Conservation (phyloP, 2,113 vertebrate species). For the Thunnus maccoyii region DNA sequence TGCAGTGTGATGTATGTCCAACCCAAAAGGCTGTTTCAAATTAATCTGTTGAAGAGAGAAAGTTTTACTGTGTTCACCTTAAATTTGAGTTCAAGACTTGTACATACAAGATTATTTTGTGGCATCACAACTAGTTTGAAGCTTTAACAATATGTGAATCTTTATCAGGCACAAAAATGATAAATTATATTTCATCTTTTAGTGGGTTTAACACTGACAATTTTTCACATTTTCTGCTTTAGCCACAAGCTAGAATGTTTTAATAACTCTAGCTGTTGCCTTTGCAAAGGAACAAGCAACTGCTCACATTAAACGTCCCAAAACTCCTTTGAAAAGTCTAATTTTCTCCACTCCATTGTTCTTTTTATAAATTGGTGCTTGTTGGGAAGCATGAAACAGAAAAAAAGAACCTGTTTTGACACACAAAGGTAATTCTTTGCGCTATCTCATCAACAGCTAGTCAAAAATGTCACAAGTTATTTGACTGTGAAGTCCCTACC, state of each 20-base stretch:
- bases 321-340: constrained; percentile 60
- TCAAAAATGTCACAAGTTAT: constrained; percentile 80
- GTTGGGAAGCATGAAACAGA: constrained; percentile 57
- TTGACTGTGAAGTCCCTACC: constrained; percentile 74
- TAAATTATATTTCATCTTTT: not conserved
- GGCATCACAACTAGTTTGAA: too few relatives aligned
- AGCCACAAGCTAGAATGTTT: constrained; percentile 3
- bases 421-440: constrained; percentile 72
- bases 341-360: constrained; percentile 68
- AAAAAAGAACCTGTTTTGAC: constrained; percentile 70
- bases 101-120: too few relatives aligned
- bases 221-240: not conserved
- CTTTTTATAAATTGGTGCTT: constrained; percentile 67
- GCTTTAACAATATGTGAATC: not conserved
- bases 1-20: too few relatives aligned
- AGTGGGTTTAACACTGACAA: not conserved
- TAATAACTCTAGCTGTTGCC: constrained; percentile 1
- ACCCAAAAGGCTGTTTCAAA: too few relatives aligned
- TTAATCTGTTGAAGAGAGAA: too few relatives aligned
- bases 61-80: too few relatives aligned
- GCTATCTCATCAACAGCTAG: constrained; percentile 76
- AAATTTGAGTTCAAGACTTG: too few relatives aligned
- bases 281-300: constrained; percentile 22
- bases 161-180: not conserved
- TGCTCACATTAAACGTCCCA: constrained; percentile 42